Conservation (phyloP, 2,888 invertebrate species). For the Phorcus lineatus region DNA sequence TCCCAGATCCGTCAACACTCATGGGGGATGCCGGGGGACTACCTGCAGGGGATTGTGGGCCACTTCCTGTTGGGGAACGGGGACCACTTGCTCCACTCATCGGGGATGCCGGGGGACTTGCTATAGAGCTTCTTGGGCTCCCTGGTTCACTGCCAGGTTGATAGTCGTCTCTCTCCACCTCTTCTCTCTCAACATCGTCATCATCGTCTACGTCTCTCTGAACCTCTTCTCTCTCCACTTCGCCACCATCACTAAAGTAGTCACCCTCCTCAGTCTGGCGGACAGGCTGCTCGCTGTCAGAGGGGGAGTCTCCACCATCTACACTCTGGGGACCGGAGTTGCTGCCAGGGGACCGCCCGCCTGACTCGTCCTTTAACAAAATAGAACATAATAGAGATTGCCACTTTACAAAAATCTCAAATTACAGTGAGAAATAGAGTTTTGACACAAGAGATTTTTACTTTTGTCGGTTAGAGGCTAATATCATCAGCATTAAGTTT, state of each 20-base stretch:
- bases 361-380: too few relatives aligned
- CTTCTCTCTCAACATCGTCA: slow-evolving; percentile 40
- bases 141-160: slow-evolving; percentile 34
- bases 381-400: background rate
- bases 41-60: slow-evolving; percentile 30
- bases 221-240: slow-evolving; percentile 34
- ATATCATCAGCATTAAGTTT: too few relatives aligned
- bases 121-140: slow-evolving; percentile 34
- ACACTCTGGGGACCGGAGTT: background rate
- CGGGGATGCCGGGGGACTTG: slow-evolving; percentile 31
- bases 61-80: slow-evolving; percentile 30
- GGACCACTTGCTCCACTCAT: slow-evolving; percentile 19
- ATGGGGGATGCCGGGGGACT: slow-evolving; percentile 30
- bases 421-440: too few relatives aligned
- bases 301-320: background rate
- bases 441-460: too few relatives aligned
- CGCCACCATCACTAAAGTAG: slow-evolving; percentile 50
- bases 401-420: too few relatives aligned
- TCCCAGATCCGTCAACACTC: slow-evolving; percentile 29
- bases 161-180: slow-evolving; percentile 42
- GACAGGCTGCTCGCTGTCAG: background rate
- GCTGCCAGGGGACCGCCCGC: background rate
- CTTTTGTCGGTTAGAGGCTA: too few relatives aligned
- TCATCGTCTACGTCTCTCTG: slow-evolving; percentile 21
- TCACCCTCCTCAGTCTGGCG: slow-evolving; percentile 39